These are phyloP conservation scores for Neogobius melanostomus DNA, from an alignment of 2,113 vertebrate genomes.

Conservation along the genomic window DNA sequence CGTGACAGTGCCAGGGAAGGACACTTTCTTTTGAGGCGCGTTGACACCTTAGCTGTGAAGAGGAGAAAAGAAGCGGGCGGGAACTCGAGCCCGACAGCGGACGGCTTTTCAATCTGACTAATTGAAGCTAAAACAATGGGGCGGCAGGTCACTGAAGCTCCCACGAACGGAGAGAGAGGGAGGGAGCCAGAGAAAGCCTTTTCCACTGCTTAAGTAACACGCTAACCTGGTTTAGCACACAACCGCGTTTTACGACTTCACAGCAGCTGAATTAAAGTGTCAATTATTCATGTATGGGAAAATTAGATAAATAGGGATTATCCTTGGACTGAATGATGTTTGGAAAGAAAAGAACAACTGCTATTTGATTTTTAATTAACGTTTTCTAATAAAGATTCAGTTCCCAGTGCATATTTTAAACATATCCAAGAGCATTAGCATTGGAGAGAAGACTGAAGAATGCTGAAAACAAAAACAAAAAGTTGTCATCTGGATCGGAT, in stretches of 20 bases:
- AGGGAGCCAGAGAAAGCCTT: constrained; percentile 46
- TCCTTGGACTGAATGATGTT: too few species aligned
- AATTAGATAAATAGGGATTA: too few species aligned
- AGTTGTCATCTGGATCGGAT: too few species aligned
- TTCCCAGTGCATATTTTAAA: too few species aligned
- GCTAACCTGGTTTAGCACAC: constrained; percentile 11
- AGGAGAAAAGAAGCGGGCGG: constrained; percentile 48
- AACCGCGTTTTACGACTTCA: constrained; percentile 27
- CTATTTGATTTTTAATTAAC: background rate
- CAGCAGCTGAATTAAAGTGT: constrained; percentile 15
- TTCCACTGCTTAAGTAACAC: constrained; percentile 60
- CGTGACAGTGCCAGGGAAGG: constrained; percentile 62
- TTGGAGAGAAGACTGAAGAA: too few species aligned
- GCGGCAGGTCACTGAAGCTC: constrained; percentile 22
- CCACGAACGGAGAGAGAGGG: constrained; percentile 19
- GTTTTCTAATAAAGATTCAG: too few species aligned
- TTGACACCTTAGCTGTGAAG: constrained; percentile 74
- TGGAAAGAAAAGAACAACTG: background rate
- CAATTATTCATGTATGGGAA: constrained; percentile 22
- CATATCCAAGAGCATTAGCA: too few species aligned
- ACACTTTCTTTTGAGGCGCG: constrained; percentile 82
- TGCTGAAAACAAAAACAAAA: too few species aligned
- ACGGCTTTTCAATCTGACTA: constrained; percentile 61
- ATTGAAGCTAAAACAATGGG: constrained; percentile 60
- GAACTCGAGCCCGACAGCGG: constrained; percentile 66